Evolutionary conservation across 2,797 vertebrate genomes (phyloP).

Genomic region (Tachyglossus aculeatus): DNA sequence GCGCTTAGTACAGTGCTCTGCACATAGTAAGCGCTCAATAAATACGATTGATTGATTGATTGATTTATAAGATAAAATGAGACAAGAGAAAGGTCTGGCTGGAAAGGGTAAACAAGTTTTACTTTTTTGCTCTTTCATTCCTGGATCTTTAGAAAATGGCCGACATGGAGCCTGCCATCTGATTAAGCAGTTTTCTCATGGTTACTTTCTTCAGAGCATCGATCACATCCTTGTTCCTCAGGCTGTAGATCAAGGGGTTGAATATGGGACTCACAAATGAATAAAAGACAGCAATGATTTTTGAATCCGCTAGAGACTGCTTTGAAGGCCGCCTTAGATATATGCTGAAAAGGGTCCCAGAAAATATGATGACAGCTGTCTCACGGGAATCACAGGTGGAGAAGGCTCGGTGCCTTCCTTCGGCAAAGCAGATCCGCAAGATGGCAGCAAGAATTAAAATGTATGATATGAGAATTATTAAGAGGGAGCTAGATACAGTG

Average conservation of each 20-base stretch:
- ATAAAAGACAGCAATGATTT: slow-evolving; percentile 50
- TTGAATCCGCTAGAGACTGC: slow-evolving; percentile 33
- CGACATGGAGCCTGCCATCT: rapidly evolving
- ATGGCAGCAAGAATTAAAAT: slow-evolving; percentile 21
- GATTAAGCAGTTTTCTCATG: not conserved
- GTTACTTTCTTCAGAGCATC: slow-evolving; percentile 21
- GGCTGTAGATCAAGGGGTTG: slow-evolving; percentile 55
- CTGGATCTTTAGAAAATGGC: not conserved
- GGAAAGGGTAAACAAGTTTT: too few species aligned
- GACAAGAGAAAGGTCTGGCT: too few species aligned
- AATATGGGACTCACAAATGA: slow-evolving; percentile 34
- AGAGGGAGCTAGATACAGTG: slow-evolving; percentile 24
- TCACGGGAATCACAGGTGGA: slow-evolving; percentile 50
- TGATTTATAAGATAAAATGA: too few species aligned
- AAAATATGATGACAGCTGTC: slow-evolving; percentile 37
- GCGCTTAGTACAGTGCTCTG: too few species aligned
- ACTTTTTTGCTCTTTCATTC: too few species aligned
- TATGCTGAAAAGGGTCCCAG: slow-evolving; percentile 48
- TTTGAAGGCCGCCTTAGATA: slow-evolving; percentile 40
- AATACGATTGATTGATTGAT: too few species aligned
- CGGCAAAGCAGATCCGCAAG: slow-evolving; percentile 4
- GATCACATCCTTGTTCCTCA: slow-evolving; percentile 54
- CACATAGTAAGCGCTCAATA: too few species aligned
- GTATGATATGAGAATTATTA: slow-evolving; percentile 41
- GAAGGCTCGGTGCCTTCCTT: slow-evolving; percentile 35